phyloP scores from a whole-genome alignment of 2,797 vertebrate species.

The Euphonia xanthogaster region DNA sequence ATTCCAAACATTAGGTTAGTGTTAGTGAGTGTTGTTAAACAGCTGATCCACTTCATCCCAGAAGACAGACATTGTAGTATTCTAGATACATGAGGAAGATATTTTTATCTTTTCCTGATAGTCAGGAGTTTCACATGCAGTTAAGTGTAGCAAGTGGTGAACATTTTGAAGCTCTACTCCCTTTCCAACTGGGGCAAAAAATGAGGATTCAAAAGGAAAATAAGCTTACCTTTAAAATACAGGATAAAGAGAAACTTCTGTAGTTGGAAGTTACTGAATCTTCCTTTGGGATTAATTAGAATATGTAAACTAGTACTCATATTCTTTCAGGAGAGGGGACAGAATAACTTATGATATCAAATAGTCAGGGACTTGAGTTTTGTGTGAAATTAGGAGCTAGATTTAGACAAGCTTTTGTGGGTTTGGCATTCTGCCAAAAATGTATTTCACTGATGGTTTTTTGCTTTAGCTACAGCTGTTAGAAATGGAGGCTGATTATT shows the following conservation, averaged over 20 bases:
- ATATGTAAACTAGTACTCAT: conserved; percentile 7
- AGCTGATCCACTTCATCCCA: neutral
- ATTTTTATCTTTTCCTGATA: neutral
- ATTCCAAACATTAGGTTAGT: neutral
- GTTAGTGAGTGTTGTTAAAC: neutral
- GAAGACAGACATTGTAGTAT: neutral
- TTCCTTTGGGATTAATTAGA: conserved; percentile 48
- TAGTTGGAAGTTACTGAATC: neutral
- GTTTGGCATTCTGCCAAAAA: neutral
- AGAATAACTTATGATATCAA: conserved; percentile 9
- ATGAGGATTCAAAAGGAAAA: neutral
- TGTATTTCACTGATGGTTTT: neutral
- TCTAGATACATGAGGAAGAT: neutral
- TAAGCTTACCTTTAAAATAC: neutral
- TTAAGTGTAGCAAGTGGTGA: neutral
- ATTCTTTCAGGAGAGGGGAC: neutral
- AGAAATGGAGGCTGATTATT: conserved; percentile 14
- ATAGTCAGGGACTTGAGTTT: neutral
- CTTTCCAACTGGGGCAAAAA: neutral
- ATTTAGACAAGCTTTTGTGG: neutral
- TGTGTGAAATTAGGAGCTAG: neutral
- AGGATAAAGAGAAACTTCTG: neutral
- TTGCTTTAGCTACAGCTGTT: neutral
- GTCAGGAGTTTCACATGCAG: neutral
- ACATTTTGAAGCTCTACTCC: neutral